Base-by-base conservation (phyloP, 30 jellyfish, hydroid and myxozoan genomes). In the Cassiopea andromeda region DNA sequence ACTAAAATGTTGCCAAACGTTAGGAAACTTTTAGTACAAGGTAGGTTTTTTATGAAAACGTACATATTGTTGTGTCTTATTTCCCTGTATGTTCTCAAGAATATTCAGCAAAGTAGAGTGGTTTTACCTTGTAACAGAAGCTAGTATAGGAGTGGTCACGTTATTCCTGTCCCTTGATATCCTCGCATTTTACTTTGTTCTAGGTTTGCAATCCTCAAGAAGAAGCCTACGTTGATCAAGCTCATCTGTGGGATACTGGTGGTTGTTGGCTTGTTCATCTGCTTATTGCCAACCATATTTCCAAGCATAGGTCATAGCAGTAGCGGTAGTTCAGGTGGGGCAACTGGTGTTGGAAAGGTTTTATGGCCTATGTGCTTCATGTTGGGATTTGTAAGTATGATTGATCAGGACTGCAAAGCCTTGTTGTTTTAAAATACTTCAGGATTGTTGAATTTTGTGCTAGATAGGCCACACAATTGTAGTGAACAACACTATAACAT, bases 291-390 rank as follows among this genome's bases (percentile, higher is more conserved):
- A 1, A 74, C 85, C 48, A 71, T 85, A 2, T 75, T 71, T 79
- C 87, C 93, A 10, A 85, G 61, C 18, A 54, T 85, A 38, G 90
- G 67, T 66, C 85, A 85, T 46, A 60, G 43, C 44, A 58, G 88
- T 45, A 49, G n/a, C 12, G 44, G 64, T 73, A 88, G 75, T 38
- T 44, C 48, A 48, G 93, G 93, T 3, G 93, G 93, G 15, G 88
- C 93, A 16, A 18, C 88, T 18, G 93, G 88, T 48, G 76, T 70
- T 14, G 93, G 82, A 17, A 77, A 77, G 47, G 72, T 85, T 3
- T 75, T 85, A 45, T 85, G 93, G 93, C 93, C 93, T 10, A 57
- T 85, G 81, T 75, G 87, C 38, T 85, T 85, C 73, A 85, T 85
- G 93, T 60, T 85, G 12, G 87, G 87, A 6, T 71, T 85, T n/a